Evolutionary conservation across 92 coral and sea anemone genomes (phyloP).

Genomic region (Pocillopora meandrina): DNA sequence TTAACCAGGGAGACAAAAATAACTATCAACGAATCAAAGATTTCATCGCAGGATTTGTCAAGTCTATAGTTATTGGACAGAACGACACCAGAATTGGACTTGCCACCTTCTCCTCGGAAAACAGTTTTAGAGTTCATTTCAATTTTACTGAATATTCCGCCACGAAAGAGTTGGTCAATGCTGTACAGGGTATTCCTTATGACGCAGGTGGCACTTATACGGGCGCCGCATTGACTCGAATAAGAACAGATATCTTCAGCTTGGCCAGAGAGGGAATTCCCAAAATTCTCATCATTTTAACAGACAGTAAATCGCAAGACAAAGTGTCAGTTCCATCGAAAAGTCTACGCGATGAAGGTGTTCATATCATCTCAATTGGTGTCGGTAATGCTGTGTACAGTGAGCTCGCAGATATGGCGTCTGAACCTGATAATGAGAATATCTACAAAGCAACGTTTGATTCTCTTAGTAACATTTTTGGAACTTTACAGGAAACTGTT

Average conservation of each 20-base stretch:
- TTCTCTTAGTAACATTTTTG: constrained; percentile 2
- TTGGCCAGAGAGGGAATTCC: constrained; percentile 1
- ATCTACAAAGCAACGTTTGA: constrained; percentile 2
- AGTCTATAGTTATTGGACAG: constrained; percentile 10
- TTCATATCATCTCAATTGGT: constrained; percentile 20
- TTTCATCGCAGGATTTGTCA: constrained; percentile 30
- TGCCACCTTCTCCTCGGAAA: constrained; percentile 8
- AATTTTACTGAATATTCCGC: neutral
- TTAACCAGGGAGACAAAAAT: constrained; percentile 1
- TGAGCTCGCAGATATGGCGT: constrained; percentile 24
- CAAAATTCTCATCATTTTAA: constrained; percentile 14
- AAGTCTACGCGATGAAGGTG: constrained; percentile 24
- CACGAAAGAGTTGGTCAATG: neutral
- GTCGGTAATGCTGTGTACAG: constrained; percentile 24
- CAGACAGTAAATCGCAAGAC: constrained; percentile 35
- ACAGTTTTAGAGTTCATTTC: constrained; percentile 5
- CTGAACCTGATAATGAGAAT: constrained; percentile 2
- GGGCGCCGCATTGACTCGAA: constrained; percentile 23
- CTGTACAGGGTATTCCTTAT: constrained; percentile 11
- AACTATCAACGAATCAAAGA: constrained; percentile 36
- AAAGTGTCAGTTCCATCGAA: constrained; percentile 17
- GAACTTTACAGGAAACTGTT: constrained; percentile 3
- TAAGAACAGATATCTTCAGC: constrained; percentile 18
- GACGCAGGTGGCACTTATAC: constrained; percentile 22
- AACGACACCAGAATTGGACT: constrained; percentile 23